phyloP scores from a whole-genome alignment of 2,797 vertebrate genomes.

The Otolemur crassicaudatus region DNA sequence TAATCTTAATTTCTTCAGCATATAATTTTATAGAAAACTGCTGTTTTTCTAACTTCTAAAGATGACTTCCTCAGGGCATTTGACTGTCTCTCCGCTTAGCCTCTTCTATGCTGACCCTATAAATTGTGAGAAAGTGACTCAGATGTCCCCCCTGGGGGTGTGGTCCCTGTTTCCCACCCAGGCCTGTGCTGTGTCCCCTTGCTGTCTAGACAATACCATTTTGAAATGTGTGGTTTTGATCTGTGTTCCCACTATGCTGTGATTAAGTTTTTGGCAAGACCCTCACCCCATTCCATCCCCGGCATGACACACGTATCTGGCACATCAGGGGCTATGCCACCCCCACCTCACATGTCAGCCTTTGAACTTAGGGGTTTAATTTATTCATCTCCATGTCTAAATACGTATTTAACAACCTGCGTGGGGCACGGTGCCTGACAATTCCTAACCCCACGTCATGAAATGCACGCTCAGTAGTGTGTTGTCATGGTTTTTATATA shows the following conservation, averaged over 20 bases:
- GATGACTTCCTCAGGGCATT: background rate
- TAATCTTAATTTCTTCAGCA: background rate
- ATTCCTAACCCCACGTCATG: background rate
- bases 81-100: background rate
- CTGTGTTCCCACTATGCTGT: background rate
- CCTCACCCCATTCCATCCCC: background rate
- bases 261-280: background rate
- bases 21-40: background rate
- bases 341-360: background rate
- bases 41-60: background rate
- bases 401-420: background rate
- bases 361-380: background rate
- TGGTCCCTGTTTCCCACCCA: accelerated
- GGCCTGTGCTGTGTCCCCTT: background rate
- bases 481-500: background rate
- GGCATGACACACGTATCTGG: background rate
- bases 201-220: background rate
- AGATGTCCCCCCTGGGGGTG: background rate
- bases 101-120: background rate
- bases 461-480: background rate
- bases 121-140: background rate
- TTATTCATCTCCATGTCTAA: background rate
- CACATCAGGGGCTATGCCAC: background rate
- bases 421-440: background rate
- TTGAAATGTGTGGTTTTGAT: background rate